Evolutionary conservation across 2,888 invertebrate genomes (phyloP).

Genomic region (Oeneis ivallda): DNA sequence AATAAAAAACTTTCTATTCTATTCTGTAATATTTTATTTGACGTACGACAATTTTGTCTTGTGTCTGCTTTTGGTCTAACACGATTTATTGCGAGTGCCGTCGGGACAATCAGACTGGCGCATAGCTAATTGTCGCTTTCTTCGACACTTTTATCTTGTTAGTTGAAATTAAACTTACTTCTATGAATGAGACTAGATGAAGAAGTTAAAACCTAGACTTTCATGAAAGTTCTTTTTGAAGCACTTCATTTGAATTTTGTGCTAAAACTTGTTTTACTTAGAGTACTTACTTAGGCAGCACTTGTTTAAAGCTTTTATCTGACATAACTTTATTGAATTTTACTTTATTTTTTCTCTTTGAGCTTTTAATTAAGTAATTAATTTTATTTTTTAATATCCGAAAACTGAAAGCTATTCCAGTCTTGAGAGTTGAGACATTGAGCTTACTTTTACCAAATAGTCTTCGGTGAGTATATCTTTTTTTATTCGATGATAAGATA

Average conservation of each 20-base stretch:
- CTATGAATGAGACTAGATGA: slow-evolving; percentile 42
- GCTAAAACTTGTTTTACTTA: background rate
- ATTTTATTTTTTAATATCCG: too few relatives aligned
- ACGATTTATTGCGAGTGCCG: slow-evolving; percentile 62
- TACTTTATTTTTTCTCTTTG: too few relatives aligned
- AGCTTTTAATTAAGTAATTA: too few relatives aligned
- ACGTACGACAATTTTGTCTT: slow-evolving; percentile 17
- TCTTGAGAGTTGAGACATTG: too few relatives aligned
- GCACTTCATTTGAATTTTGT: background rate
- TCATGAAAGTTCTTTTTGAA: slow-evolving; percentile 5
- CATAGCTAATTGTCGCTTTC: slow-evolving; percentile 68
- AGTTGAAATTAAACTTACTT: slow-evolving; percentile 45
- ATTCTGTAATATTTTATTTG: background rate
- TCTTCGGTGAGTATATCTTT: too few relatives aligned
- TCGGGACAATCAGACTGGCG: slow-evolving; percentile 62
- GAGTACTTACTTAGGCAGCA: too few relatives aligned
- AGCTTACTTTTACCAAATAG: too few relatives aligned
- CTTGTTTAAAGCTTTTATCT: background rate
- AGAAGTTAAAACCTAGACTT: slow-evolving; percentile 20
- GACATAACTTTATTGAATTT: too few relatives aligned
- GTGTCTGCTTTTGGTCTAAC: slow-evolving; percentile 50
- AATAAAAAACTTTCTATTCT: too few relatives aligned
- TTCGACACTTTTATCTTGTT: slow-evolving; percentile 55
- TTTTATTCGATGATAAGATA: too few relatives aligned
- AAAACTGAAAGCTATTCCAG: too few relatives aligned